These are phyloP conservation scores for Cynopterus sphinx DNA, from an alignment of 2,797 vertebrate species.

Conservation along the genomic window DNA sequence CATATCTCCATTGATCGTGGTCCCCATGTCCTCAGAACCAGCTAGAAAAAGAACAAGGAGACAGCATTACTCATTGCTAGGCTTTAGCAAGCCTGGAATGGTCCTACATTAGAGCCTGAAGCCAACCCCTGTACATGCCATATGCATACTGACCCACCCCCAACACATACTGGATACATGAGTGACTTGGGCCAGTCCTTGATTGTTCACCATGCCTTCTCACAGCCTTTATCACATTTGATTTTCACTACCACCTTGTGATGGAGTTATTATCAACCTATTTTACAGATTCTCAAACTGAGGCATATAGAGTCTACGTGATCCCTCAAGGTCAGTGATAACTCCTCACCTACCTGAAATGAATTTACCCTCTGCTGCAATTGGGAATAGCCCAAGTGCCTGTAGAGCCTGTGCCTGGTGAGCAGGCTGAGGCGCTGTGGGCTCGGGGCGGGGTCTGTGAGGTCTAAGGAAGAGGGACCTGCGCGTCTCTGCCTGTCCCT, in stretches of 20 bases:
- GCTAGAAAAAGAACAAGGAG: constrained; percentile 79
- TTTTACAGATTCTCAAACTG: constrained; percentile 33
- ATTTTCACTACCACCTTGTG: not conserved
- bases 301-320: not conserved
- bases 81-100: not conserved
- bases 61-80: not conserved
- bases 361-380: not conserved
- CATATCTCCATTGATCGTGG: constrained; percentile 90
- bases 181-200: not conserved
- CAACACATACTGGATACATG: not conserved
- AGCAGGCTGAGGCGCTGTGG: not conserved
- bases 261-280: not conserved
- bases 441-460: not conserved
- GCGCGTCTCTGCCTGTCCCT: not conserved
- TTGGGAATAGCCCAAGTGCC: not conserved
- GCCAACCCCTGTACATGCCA: not conserved
- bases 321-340: not conserved
- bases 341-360: not conserved
- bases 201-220: not conserved
- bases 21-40: constrained; percentile 85
- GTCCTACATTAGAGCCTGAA: not conserved
- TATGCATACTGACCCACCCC: not conserved
- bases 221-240: not conserved
- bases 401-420: not conserved
- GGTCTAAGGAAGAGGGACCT: not conserved